Conservation (phyloP, 2,113 vertebrate species). For the Thunnus thynnus region DNA sequence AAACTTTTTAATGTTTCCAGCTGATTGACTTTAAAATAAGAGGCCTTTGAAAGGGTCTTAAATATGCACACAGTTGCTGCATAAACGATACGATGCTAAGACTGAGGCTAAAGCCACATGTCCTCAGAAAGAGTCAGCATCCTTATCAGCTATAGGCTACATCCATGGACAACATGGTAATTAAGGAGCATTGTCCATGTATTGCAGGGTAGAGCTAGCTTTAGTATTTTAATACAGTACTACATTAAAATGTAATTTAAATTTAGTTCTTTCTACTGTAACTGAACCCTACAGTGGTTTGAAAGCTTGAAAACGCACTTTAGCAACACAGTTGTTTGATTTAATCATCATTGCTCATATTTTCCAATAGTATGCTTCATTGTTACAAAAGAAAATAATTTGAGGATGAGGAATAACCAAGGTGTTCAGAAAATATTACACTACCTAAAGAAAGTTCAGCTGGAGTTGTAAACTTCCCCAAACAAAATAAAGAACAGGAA, state of each 20-base stretch:
- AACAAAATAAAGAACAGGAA: background rate
- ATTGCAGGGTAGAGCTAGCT: no score
- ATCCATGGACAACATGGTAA: no score
- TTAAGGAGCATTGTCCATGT: no score
- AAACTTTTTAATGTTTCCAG: conserved; percentile 5
- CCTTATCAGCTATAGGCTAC: no score
- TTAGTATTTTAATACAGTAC: no score
- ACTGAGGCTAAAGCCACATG: no score
- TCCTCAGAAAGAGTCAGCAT: no score
- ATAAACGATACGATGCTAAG: no score
- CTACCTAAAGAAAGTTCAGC: background rate
- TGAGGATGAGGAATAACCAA: background rate
- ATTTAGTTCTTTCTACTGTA: no score
- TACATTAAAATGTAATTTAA: background rate
- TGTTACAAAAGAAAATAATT: no score
- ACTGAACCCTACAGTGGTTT: background rate
- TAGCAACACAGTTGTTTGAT: background rate
- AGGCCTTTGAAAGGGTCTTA: background rate
- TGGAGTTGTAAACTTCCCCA: background rate
- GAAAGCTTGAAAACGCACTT: background rate
- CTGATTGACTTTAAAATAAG: background rate
- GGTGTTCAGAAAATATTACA: background rate
- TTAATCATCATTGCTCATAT: background rate
- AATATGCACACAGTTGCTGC: background rate
- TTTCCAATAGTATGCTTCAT: no score